Evolutionary conservation across 1,140 invertebrate species (phyloP).

Genomic region (Linepithema humile): DNA sequence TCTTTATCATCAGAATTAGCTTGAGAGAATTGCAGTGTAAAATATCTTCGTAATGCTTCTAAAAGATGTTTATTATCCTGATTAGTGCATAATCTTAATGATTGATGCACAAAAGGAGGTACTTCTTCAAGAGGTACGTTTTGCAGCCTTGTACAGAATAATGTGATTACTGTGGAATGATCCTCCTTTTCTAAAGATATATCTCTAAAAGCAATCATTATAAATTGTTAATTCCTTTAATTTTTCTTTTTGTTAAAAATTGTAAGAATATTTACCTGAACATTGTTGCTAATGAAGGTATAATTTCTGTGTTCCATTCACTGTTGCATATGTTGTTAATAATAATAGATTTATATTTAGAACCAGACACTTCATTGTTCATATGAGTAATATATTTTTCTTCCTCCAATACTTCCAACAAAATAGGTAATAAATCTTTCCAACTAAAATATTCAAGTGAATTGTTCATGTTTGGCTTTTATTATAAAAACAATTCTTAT

Average conservation of each 20-base stretch:
- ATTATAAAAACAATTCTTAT: no score
- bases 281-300: conserved; percentile 83
- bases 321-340: conserved; percentile 80
- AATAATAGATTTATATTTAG: conserved; percentile 82
- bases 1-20: conserved; percentile 56
- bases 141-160: conserved; percentile 78
- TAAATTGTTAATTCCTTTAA: background rate
- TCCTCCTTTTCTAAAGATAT: conserved; percentile 79
- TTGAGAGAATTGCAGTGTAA: conserved; percentile 75
- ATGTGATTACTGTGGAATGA: conserved; percentile 78
- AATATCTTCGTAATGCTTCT: conserved; percentile 81
- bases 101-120: conserved; percentile 84
- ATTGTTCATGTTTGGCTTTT: no score
- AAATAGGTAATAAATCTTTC: conserved; percentile 83
- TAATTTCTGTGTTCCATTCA: conserved; percentile 77
- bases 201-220: conserved; percentile 74
- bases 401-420: conserved; percentile 81
- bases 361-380: conserved; percentile 79
- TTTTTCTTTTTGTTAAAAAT: background rate
- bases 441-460: conserved; percentile 79
- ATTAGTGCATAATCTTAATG: conserved; percentile 80
- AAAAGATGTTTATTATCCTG: conserved; percentile 77
- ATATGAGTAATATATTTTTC: conserved; percentile 80
- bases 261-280: conserved; percentile 78
- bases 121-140: conserved; percentile 78